Evolutionary conservation across 1,140 invertebrate species (phyloP).

Genomic region (Agrypnia vestita): DNA sequence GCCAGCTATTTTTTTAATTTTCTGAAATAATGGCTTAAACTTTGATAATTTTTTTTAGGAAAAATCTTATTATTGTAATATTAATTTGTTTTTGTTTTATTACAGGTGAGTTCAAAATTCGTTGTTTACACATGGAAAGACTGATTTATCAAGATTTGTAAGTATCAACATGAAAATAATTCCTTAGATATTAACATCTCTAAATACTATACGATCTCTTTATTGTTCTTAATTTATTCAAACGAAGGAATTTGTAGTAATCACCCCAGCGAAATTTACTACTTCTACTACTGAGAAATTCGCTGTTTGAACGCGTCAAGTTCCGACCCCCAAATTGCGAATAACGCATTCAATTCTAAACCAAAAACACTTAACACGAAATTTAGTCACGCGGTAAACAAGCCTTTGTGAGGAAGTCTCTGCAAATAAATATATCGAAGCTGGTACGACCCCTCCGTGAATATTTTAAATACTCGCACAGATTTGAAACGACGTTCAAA

Average conservation of each 20-base stretch:
- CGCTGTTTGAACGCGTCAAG: background rate
- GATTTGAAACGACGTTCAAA: constrained; percentile 56
- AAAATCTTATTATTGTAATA: background rate
- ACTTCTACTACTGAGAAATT: too few species aligned
- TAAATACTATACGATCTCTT: too few species aligned
- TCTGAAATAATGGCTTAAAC: too few species aligned
- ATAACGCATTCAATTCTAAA: constrained; percentile 30
- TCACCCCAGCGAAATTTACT: too few species aligned
- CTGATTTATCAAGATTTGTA: too few species aligned
- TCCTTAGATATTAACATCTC: too few species aligned
- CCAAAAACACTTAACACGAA: constrained; percentile 21
- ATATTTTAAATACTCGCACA: constrained; percentile 56
- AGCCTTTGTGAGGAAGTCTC: constrained; percentile 21
- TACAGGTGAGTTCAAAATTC: constrained; percentile 20
- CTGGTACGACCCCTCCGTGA: constrained; percentile 46
- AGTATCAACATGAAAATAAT: too few species aligned
- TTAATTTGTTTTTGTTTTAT: constrained; percentile 12
- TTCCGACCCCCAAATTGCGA: constrained; percentile 1
- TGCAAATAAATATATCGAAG: constrained; percentile 50
- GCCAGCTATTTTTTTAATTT: background rate
- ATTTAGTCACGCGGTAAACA: constrained; percentile 37
- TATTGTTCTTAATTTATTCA: too few species aligned
- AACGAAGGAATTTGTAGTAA: too few species aligned
- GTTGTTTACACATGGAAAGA: too few species aligned
- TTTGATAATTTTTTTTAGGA: background rate